Conservation (phyloP, 2,113 vertebrate species). For the Phaethornis superciliosus region DNA sequence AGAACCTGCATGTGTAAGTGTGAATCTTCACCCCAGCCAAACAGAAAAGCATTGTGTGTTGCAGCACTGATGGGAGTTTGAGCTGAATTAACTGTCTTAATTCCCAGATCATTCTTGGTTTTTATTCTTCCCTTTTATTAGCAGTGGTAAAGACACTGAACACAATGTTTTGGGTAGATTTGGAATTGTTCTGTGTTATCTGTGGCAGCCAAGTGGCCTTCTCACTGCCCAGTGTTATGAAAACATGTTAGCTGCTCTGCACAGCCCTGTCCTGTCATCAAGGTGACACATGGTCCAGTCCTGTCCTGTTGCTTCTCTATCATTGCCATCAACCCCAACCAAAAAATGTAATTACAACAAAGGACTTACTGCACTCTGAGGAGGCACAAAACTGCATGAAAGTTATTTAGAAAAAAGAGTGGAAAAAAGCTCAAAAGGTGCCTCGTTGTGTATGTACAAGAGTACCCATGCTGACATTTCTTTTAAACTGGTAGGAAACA, state of each 20-base stretch:
- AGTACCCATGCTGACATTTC: fast-evolving
- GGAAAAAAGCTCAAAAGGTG: not conserved
- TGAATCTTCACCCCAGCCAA: not conserved
- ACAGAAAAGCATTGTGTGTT: fast-evolving
- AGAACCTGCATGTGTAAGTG: slow-evolving; percentile 38
- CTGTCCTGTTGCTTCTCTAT: not conserved
- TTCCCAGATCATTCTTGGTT: not conserved
- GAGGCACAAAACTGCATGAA: not conserved
- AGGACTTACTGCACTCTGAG: not conserved
- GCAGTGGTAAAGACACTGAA: not conserved
- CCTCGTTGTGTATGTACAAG: not conserved
- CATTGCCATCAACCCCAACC: not conserved
- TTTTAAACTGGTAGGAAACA: not conserved
- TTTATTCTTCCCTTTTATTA: not conserved
- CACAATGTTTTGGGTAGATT: not conserved
- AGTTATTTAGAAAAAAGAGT: not conserved
- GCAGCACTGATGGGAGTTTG: not conserved
- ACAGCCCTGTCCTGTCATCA: not conserved
- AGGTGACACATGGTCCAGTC: not conserved
- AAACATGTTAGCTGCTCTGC: not conserved
- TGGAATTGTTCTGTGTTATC: not conserved
- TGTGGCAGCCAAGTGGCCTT: not conserved
- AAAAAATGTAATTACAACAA: not conserved
- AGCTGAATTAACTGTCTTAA: not conserved
- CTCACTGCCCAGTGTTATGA: fast-evolving